A percentile compares a stretch with the other conserved stretches of the same genome.
phyloP scores from a whole-genome alignment of 2,113 vertebrate species.

The Thryonomys swinderianus region DNA sequence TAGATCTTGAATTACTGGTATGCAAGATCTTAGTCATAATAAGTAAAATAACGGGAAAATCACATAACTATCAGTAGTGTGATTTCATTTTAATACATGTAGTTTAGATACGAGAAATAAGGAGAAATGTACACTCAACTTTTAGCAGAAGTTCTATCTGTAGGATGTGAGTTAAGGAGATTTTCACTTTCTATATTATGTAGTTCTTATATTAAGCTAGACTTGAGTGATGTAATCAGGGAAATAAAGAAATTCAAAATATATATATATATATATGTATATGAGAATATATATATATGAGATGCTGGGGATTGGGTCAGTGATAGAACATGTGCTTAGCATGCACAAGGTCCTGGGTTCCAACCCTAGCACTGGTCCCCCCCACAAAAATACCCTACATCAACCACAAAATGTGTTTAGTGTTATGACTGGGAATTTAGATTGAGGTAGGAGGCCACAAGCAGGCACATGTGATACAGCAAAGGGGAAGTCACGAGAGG shows the following conservation, averaged over 20 bases:
- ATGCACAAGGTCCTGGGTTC: background rate
- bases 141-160: background rate
- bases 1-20: background rate
- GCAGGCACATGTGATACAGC: background rate
- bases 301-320: background rate
- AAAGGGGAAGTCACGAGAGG: background rate
- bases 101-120: background rate
- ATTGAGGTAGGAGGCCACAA: background rate
- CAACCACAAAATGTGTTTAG: background rate
- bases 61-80: background rate
- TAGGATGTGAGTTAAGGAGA: background rate
- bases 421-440: background rate
- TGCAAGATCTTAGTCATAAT: background rate
- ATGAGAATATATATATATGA: too few relatives aligned
- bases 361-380: background rate
- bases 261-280: too few relatives aligned
- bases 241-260: constrained; percentile 68
- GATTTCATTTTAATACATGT: background rate
- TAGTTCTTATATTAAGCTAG: constrained; percentile 21
- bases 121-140: background rate
- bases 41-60: constrained; percentile 41
- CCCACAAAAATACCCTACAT: background rate
- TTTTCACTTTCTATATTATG: constrained; percentile 35
- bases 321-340: background rate
- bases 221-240: constrained; percentile 49